Evolutionary conservation across 2,113 vertebrate genomes (phyloP).

Genomic region (Protomyctophum bolini): DNA sequence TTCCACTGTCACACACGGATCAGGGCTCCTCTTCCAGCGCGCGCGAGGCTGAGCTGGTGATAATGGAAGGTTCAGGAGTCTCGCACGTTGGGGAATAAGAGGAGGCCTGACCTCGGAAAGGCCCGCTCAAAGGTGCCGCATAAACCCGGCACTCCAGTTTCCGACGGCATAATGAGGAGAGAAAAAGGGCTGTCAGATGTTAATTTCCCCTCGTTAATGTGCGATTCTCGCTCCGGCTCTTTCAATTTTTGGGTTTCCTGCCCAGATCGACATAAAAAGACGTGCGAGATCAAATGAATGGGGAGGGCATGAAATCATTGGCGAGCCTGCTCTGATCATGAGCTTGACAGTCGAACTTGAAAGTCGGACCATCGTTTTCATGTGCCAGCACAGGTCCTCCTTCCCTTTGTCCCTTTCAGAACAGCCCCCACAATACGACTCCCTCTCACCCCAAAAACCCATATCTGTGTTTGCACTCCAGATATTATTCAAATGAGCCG

Average conservation of each 20-base stretch:
- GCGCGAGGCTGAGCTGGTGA: slow-evolving; percentile 46
- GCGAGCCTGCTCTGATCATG: slow-evolving; percentile 44
- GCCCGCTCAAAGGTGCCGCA: slow-evolving; percentile 35
- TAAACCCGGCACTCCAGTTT: slow-evolving; percentile 9
- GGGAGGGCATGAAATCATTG: slow-evolving; percentile 19
- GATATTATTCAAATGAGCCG: slow-evolving; percentile 72
- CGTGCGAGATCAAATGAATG: slow-evolving; percentile 31
- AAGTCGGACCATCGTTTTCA: slow-evolving; percentile 54
- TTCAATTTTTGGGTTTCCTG: slow-evolving; percentile 6
- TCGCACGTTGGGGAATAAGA: neutral
- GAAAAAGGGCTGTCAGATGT: slow-evolving; percentile 18
- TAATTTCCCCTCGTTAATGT: slow-evolving; percentile 36
- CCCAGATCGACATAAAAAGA: slow-evolving; percentile 25
- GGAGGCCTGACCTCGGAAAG: slow-evolving; percentile 41
- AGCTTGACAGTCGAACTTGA: slow-evolving; percentile 43
- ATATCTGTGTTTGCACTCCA: slow-evolving; percentile 51
- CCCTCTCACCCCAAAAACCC: slow-evolving; percentile 21
- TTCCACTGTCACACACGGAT: slow-evolving; percentile 52
- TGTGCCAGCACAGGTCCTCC: slow-evolving; percentile 38
- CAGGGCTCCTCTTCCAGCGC: slow-evolving; percentile 43
- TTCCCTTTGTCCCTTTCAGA: slow-evolving; percentile 35
- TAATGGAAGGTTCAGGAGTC: slow-evolving; percentile 59
- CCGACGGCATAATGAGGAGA: slow-evolving; percentile 14
- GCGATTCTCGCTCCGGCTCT: neutral
- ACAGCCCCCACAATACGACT: neutral